Base-by-base conservation (phyloP, 2,797 vertebrate species). In the Tenualosa thibaudeaui region DNA sequence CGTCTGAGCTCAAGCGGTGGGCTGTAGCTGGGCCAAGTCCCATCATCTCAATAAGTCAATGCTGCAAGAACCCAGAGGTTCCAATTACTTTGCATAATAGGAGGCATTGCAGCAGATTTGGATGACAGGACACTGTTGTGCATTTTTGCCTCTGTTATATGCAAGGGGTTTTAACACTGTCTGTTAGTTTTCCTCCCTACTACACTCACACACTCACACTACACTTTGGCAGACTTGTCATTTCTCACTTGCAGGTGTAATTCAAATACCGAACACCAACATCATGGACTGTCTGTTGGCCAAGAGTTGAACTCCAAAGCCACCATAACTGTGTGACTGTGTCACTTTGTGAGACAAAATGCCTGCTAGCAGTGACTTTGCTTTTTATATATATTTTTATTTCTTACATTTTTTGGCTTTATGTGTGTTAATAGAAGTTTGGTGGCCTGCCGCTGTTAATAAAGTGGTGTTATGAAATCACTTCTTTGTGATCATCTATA, bases 41-140 rank as follows among this genome's bases (percentile, higher is more conserved):
- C 83, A 86, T 89, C 87, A 89, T 87, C 84, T 84, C 83, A 87
- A 86, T 87, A 85, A 87, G 89, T 85, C 83, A 81, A 82, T 82
- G 85, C 86, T 82, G 62, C 86, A 86, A 54, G 62, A 81, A 86
- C 85, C 85, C 43, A 60, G 17, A 82, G 81, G 19, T 84, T 87
- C 81, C 84, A 87, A 86, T 88, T 87, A 86, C 49, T 88, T 87
- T 84, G 46, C 82, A 87, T 86, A 86, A 89, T 83, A 82, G 84
- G 43, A 46, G 68, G 50, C 56, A 86, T 54, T 87, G 84, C 81
- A 60, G 71, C 84, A 86, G 85, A 82, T 89, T 88, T 86, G 65
- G 65, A 58, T 56, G 84, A 81, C 81, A 84, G 68, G 83, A 83
- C 82, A 82, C 86, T 88, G 81, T 54, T 83, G 83, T 84, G 68